A percentile compares a stretch with the other conserved stretches of the same genome.
These are phyloP conservation scores for Erebia aethiops DNA, from an alignment of 2,888 invertebrate species.

Conservation along the genomic window DNA sequence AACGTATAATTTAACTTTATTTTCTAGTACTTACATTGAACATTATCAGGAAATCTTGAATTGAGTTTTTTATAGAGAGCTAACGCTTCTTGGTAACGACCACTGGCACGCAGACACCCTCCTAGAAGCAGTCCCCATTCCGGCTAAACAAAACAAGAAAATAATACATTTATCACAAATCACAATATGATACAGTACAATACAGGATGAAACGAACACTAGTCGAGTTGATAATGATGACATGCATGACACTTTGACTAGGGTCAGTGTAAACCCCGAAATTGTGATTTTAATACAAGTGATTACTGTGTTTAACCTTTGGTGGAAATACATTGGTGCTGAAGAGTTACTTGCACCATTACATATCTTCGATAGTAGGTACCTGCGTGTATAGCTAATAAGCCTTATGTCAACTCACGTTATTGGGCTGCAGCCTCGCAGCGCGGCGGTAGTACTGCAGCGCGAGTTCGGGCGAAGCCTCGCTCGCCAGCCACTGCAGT, in stretches of 20 bases:
- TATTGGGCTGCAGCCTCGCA: slow-evolving; percentile 68
- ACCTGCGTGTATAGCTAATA: no score
- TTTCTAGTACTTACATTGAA: slow-evolving; percentile 87
- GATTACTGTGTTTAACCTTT: no score
- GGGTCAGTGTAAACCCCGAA: no score
- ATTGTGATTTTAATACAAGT: no score
- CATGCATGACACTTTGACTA: no score
- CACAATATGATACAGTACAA: neutral
- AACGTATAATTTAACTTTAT: no score
- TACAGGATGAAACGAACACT: no score
- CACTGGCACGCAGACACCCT: slow-evolving; percentile 89
- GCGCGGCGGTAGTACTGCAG: slow-evolving; percentile 72
- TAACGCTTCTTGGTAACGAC: slow-evolving; percentile 92
- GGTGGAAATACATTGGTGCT: no score
- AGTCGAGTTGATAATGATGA: no score
- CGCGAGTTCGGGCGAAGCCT: slow-evolving; percentile 66
- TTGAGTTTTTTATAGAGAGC: slow-evolving; percentile 93
- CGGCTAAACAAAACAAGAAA: slow-evolving; percentile 70
- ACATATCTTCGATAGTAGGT: no score
- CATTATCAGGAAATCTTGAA: slow-evolving; percentile 95
- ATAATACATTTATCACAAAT: neutral
- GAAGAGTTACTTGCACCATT: no score
- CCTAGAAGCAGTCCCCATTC: slow-evolving; percentile 93
- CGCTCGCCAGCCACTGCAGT: slow-evolving; percentile 72
- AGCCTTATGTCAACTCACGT: slow-evolving; percentile 49